Conservation (phyloP, 2,113 vertebrate species). For the Phalacrocorax carbo region DNA sequence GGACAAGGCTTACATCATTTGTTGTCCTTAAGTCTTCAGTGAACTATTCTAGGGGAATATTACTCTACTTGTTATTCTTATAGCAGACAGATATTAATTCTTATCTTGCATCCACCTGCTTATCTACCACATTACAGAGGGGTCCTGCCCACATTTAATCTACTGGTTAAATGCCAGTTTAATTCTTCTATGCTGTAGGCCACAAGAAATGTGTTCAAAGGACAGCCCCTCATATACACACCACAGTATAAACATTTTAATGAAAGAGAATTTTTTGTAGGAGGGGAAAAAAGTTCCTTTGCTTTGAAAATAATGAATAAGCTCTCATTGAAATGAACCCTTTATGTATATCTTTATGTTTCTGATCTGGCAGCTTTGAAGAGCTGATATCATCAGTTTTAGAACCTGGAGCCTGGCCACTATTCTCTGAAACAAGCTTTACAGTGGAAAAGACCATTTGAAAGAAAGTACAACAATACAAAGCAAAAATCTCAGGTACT, state of each 20-base stretch:
- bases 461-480: conserved; percentile 22
- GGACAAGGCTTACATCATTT: background rate
- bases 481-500: background rate
- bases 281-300: conserved; percentile 14
- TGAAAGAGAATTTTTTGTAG: conserved; percentile 60
- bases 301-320: conserved; percentile 66
- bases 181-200: conserved; percentile 62
- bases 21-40: conserved; percentile 22
- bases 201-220: conserved; percentile 55
- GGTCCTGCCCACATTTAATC: conserved; percentile 55
- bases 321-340: conserved; percentile 38
- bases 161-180: conserved; percentile 54
- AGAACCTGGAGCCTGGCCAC: conserved; percentile 60
- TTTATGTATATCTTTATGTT: conserved; percentile 60
- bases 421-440: conserved; percentile 40
- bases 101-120: conserved; percentile 61
- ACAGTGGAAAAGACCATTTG: conserved; percentile 25
- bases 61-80: conserved; percentile 27
- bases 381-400: conserved; percentile 63
- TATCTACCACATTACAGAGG: conserved; percentile 52
- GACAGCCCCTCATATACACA: conserved; percentile 35
- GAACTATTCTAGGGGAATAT: conserved; percentile 22
- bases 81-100: conserved; percentile 37
- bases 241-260: conserved; percentile 59
- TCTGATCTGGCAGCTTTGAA: conserved; percentile 66